Conservation (phyloP, 2,113 vertebrate genomes). For the Leptodactylus fuscus region DNA sequence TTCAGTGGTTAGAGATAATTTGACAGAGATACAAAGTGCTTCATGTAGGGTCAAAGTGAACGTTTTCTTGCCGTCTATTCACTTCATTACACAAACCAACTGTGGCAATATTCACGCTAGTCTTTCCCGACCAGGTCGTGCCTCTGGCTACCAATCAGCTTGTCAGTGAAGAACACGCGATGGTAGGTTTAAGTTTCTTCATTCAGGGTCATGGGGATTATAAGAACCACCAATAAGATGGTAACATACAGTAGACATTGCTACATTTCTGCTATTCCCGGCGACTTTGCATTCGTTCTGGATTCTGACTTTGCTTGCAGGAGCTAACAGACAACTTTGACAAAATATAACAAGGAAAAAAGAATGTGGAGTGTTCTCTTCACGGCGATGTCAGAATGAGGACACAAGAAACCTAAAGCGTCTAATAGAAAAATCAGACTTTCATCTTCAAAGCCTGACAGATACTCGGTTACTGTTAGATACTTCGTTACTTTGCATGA, state of each 20-base stretch:
- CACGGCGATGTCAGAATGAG: constrained; percentile 43
- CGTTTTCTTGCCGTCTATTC: constrained; percentile 4
- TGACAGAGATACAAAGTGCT: constrained; percentile 18
- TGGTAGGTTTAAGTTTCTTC: neutral
- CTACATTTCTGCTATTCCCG: neutral
- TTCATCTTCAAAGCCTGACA: constrained; percentile 46
- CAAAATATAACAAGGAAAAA: constrained; percentile 26
- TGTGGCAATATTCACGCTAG: constrained; percentile 27
- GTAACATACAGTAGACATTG: neutral
- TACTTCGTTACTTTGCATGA: constrained; percentile 21
- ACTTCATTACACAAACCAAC: constrained; percentile 31
- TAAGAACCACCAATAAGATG: neutral
- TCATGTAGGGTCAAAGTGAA: neutral
- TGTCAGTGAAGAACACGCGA: neutral
- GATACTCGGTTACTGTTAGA: constrained; percentile 17
- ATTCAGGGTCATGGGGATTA: neutral
- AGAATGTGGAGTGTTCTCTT: constrained; percentile 20
- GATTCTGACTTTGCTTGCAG: neutral
- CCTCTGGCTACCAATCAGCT: neutral
- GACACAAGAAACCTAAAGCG: constrained; percentile 37
- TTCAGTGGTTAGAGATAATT: constrained; percentile 23
- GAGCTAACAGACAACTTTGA: constrained; percentile 29
- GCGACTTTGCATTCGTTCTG: neutral
- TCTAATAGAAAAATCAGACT: constrained; percentile 30
- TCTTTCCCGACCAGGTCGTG: neutral